Evolutionary conservation across 2,113 vertebrate species (phyloP).

Genomic region (Rhinogobius similis): DNA sequence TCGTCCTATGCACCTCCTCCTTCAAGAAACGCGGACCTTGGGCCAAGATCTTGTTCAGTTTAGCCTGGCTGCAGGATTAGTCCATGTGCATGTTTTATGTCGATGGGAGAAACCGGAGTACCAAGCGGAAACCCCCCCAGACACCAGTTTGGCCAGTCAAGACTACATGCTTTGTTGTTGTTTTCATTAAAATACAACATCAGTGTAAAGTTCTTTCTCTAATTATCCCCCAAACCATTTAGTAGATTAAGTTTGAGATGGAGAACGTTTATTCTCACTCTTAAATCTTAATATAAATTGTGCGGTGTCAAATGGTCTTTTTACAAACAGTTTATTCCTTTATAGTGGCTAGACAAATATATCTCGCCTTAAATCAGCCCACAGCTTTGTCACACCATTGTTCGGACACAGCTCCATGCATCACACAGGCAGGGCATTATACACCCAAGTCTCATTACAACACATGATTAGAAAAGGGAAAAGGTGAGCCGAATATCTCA

Average conservation of each 20-base stretch:
- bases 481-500: slow-evolving; percentile 55
- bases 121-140: not conserved
- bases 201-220: too few relatives aligned
- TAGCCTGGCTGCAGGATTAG: not conserved
- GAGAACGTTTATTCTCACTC: not conserved
- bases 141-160: not conserved
- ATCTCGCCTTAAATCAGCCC: slow-evolving; percentile 27
- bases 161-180: not conserved
- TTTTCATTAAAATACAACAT: not conserved
- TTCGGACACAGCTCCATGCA: slow-evolving; percentile 31
- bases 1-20: too few relatives aligned
- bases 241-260: too few relatives aligned
- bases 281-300: not conserved
- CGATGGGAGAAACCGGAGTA: not conserved
- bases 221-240: too few relatives aligned
- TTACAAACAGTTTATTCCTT: slow-evolving; percentile 22
- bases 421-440: slow-evolving; percentile 50
- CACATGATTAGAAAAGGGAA: slow-evolving; percentile 39
- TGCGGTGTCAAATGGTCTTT: slow-evolving; percentile 7
- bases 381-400: slow-evolving; percentile 21
- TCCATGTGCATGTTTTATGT: not conserved
- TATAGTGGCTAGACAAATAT: slow-evolving; percentile 30
- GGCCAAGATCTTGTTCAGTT: not conserved
- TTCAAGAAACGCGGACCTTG: not conserved
- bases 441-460: slow-evolving; percentile 34